phyloP scores from a whole-genome alignment of 2,797 vertebrate species.

The Hyperoplus lanceolatus region DNA sequence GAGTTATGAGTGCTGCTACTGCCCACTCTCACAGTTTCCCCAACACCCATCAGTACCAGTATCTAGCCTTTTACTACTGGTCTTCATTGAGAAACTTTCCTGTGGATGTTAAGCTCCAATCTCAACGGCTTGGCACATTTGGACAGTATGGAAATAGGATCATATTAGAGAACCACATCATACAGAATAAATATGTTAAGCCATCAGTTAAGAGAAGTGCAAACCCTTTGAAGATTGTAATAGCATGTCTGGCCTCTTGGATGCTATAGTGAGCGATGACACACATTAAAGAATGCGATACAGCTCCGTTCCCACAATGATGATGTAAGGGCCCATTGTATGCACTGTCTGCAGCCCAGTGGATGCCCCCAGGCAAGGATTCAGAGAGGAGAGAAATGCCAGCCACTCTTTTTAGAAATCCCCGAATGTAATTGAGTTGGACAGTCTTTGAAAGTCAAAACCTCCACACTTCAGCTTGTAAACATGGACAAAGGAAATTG shows the following conservation, averaged over 20 bases:
- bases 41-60: neutral
- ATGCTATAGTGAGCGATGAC: constrained; percentile 51
- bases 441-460: constrained; percentile 57
- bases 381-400: constrained; percentile 71
- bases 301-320: constrained; percentile 53
- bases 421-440: constrained; percentile 57
- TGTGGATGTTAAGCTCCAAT: constrained; percentile 11
- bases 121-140: constrained; percentile 15
- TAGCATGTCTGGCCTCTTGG: constrained; percentile 34
- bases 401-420: constrained; percentile 58
- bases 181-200: constrained; percentile 31
- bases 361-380: constrained; percentile 64
- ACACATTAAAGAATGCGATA: constrained; percentile 46
- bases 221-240: constrained; percentile 37
- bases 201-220: constrained; percentile 20
- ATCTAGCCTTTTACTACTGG: neutral
- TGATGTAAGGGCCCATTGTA: constrained; percentile 53
- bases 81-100: neutral
- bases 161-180: neutral
- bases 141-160: constrained; percentile 14
- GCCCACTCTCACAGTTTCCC: neutral
- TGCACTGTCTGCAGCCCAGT: constrained; percentile 35
- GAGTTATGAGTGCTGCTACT: neutral
- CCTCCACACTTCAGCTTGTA: constrained; percentile 14
- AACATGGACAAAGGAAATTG: constrained; percentile 24